A percentile compares a stretch with the other conserved stretches of the same genome.
Evolutionary conservation across 30 jellyfish, hydroid and myxozoan species (phyloP).

Genomic region (Hydractinia echinata): DNA sequence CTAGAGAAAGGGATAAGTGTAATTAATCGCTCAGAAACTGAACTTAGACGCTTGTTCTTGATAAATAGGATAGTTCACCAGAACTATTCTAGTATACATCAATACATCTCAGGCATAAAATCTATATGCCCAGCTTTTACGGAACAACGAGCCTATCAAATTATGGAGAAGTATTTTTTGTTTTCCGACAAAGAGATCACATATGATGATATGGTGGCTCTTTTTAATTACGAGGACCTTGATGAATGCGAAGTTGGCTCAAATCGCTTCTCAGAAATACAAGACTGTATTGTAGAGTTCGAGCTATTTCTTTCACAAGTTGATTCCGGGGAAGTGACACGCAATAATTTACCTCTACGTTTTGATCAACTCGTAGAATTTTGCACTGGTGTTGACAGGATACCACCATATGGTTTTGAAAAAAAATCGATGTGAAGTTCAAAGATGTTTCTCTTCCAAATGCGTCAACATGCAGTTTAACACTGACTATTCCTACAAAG

Average conservation of each 20-base stretch:
- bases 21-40: background rate
- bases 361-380: background rate
- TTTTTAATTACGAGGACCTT: background rate
- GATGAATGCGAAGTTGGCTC: background rate
- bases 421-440: background rate
- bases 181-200: background rate
- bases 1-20: background rate
- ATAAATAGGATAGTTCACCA: background rate
- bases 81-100: background rate
- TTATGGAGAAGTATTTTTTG: background rate
- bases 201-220: background rate
- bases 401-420: background rate
- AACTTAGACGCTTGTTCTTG: background rate
- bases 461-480: background rate
- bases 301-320: background rate
- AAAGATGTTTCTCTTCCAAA: constrained; percentile 1
- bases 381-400: background rate
- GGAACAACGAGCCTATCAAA: background rate
- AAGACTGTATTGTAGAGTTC: background rate
- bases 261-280: background rate
- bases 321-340: background rate
- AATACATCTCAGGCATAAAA: background rate
- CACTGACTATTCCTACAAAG: background rate
- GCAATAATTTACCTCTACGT: background rate
- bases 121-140: background rate